Evolutionary conservation across 2,888 invertebrate species (phyloP).

Genomic region (Dascillus cervinus): DNA sequence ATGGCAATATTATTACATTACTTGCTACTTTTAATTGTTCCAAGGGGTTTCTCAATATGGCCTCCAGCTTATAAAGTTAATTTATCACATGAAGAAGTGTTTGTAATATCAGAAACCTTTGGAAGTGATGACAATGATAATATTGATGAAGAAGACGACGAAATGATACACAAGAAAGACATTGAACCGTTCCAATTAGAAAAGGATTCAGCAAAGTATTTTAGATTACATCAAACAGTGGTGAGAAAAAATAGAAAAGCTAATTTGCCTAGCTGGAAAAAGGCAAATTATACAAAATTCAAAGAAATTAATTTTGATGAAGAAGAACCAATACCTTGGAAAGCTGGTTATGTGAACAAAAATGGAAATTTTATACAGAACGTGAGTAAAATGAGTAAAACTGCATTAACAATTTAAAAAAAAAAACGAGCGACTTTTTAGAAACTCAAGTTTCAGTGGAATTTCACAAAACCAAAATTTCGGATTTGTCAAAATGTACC

Average conservation of each 20-base stretch:
- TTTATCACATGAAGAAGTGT: slow-evolving; percentile 35
- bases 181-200: slow-evolving; percentile 22
- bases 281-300: slow-evolving; percentile 5
- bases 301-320: slow-evolving; percentile 19
- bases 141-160: slow-evolving; percentile 38
- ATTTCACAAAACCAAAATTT: no score
- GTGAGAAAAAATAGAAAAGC: slow-evolving; percentile 27
- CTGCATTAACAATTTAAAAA: no score
- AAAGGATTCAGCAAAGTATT: slow-evolving; percentile 30
- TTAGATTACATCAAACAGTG: slow-evolving; percentile 34
- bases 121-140: slow-evolving; percentile 37
- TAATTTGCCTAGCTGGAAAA: slow-evolving; percentile 4
- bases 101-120: slow-evolving; percentile 34
- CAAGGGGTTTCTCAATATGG: no score
- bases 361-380: slow-evolving; percentile 10
- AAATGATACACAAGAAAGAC: slow-evolving; percentile 36
- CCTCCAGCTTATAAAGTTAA: slow-evolving; percentile 36
- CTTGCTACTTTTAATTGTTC: no score
- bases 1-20: no score
- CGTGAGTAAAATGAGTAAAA: slow-evolving; percentile 6
- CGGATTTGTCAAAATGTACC: no score
- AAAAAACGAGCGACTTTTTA: not conserved
- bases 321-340: slow-evolving; percentile 27
- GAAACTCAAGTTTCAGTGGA: no score
- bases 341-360: slow-evolving; percentile 19